A percentile compares a stretch with the other conserved stretches of the same genome.
Evolutionary conservation across 2,888 invertebrate genomes (phyloP).

Genomic region (Achlya flavicornis): DNA sequence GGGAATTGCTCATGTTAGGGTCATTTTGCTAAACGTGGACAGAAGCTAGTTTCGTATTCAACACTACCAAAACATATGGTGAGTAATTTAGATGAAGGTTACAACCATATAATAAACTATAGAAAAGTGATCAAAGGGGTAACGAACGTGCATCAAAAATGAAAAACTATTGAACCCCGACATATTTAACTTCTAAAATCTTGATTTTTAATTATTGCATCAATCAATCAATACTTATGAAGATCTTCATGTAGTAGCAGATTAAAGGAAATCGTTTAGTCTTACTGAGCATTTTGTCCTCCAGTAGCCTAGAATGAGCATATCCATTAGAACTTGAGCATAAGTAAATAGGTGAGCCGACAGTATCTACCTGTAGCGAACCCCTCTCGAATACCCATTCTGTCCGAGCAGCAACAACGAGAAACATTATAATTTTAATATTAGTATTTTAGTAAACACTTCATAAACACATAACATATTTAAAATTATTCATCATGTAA

Average conservation of each 20-base stretch:
- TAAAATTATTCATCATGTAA: constrained; percentile 64
- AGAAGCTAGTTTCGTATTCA: constrained; percentile 16
- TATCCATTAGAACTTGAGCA: constrained; percentile 37
- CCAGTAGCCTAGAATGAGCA: not conserved
- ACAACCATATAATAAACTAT: not conserved
- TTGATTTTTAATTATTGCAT: not conserved
- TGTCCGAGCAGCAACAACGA: constrained; percentile 76
- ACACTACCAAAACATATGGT: too few relatives aligned
- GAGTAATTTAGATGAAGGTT: not conserved
- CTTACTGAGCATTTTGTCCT: not conserved
- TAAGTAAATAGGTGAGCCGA: constrained; percentile 39
- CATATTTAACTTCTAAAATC: not conserved
- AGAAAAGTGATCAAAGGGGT: not conserved
- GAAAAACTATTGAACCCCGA: too few relatives aligned
- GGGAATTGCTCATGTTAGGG: constrained; percentile 41
- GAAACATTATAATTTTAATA: constrained; percentile 59
- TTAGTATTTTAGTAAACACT: constrained; percentile 53
- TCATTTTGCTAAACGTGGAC: not conserved
- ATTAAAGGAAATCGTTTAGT: not conserved
- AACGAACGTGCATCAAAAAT: too few relatives aligned
- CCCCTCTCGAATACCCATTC: constrained; percentile 77
- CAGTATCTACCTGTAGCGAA: constrained; percentile 74
- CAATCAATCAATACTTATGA: not conserved
- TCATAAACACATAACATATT: constrained; percentile 59
- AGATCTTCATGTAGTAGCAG: not conserved